These are phyloP conservation scores for Coboldia fuscipes DNA, from an alignment of 1,140 invertebrate species.

Conservation along the genomic window DNA sequence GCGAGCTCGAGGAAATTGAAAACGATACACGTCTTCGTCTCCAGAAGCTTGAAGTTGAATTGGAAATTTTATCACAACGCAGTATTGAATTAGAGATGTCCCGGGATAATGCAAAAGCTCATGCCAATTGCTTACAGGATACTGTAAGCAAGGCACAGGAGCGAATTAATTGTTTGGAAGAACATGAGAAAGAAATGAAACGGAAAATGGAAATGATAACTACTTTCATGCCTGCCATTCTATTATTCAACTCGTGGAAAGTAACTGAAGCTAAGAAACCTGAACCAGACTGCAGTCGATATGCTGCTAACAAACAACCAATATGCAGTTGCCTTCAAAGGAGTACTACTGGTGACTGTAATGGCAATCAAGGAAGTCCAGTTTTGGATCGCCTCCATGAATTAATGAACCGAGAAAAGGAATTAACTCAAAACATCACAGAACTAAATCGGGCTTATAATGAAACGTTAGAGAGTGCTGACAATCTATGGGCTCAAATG, in stretches of 20 bases:
- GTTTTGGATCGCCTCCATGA: slow-evolving; percentile 4
- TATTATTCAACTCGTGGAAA: slow-evolving; percentile 33
- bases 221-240: slow-evolving; percentile 36
- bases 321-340: background rate
- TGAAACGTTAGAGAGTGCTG: slow-evolving; percentile 48
- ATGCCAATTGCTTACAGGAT: slow-evolving; percentile 1
- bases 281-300: too few species aligned
- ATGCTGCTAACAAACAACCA: background rate
- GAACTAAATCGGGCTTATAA: slow-evolving; percentile 45
- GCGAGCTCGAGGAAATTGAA: slow-evolving; percentile 43
- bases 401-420: slow-evolving; percentile 13
- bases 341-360: background rate
- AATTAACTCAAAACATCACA: slow-evolving; percentile 24
- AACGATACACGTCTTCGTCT: slow-evolving; percentile 39
- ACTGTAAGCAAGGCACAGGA: background rate
- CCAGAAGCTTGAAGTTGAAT: slow-evolving; percentile 26
- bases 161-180: slow-evolving; percentile 21
- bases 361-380: background rate
- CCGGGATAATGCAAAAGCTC: slow-evolving; percentile 8
- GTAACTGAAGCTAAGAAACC: background rate
- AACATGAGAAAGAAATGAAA: slow-evolving; percentile 31
- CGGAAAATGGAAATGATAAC: slow-evolving; percentile 35
- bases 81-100: slow-evolving; percentile 26
- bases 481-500: slow-evolving; percentile 47
- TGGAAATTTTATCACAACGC: slow-evolving; percentile 18